These are phyloP conservation scores for Poecilus cupreus DNA, from an alignment of 2,888 invertebrate species.

Conservation along the genomic window DNA sequence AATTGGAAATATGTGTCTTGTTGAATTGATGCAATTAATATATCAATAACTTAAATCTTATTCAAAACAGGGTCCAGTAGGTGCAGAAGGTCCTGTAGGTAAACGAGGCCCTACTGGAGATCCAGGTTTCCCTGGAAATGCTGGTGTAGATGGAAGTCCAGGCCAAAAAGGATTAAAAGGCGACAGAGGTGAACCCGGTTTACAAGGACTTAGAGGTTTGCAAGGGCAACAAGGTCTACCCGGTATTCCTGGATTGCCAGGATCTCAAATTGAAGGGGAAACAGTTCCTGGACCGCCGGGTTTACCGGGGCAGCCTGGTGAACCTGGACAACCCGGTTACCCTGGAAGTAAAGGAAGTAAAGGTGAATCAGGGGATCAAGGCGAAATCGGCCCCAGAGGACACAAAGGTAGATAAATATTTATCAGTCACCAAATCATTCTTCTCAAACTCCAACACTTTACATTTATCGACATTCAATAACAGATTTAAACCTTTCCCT, in stretches of 20 bases:
- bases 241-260: slow-evolving; percentile 59
- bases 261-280: slow-evolving; percentile 62
- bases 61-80: slow-evolving; percentile 62
- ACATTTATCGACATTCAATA: too few relatives aligned
- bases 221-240: slow-evolving; percentile 69
- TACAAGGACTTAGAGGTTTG: slow-evolving; percentile 74
- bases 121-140: slow-evolving; percentile 44
- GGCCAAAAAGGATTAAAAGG: slow-evolving; percentile 54
- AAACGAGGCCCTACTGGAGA: slow-evolving; percentile 39
- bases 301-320: slow-evolving; percentile 40
- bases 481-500: too few relatives aligned
- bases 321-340: slow-evolving; percentile 69
- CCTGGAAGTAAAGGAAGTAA: slow-evolving; percentile 66
- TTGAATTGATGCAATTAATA: too few relatives aligned
- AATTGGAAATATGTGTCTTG: too few relatives aligned
- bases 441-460: too few relatives aligned
- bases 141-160: slow-evolving; percentile 41
- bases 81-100: slow-evolving; percentile 64
- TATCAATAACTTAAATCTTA: too few relatives aligned
- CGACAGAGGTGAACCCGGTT: slow-evolving; percentile 72
- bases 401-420: slow-evolving; percentile 67
- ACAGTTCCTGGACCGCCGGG: slow-evolving; percentile 59
- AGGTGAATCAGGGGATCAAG: slow-evolving; percentile 66
- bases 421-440: too few relatives aligned
- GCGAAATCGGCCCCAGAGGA: slow-evolving; percentile 68